These are phyloP conservation scores for Crotalus horridus DNA, from an alignment of 2,113 vertebrate genomes.

Conservation along the genomic window DNA sequence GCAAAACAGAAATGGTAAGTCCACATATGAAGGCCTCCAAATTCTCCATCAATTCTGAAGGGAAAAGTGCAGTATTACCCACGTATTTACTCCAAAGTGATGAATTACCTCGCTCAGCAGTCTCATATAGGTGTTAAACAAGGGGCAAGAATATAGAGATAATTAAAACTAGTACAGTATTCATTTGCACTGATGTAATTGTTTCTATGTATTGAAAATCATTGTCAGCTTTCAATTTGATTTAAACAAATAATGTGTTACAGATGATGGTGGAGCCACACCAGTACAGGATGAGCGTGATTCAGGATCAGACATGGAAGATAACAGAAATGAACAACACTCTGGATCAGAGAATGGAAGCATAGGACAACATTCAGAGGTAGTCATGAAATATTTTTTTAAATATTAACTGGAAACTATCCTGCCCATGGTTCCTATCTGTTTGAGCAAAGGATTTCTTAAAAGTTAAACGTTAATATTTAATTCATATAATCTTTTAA, in stretches of 20 bases:
- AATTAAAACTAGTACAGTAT: not conserved
- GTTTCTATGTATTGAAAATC: not conserved
- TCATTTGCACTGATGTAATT: not conserved
- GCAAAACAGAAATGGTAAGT: not conserved
- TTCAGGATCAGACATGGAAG: constrained; percentile 84
- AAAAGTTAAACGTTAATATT: not conserved
- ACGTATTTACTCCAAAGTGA: not conserved
- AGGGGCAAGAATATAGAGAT: not conserved
- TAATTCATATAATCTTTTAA: accelerated
- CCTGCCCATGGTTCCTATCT: not conserved
- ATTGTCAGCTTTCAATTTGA: constrained; percentile 17
- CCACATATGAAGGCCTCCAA: not conserved
- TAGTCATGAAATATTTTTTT: constrained; percentile 44
- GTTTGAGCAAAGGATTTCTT: not conserved
- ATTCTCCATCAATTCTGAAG: not conserved
- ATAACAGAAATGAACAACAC: constrained; percentile 75
- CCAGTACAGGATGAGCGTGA: constrained; percentile 94
- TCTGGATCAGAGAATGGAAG: constrained; percentile 79
- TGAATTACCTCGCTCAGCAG: not conserved
- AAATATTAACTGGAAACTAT: not conserved
- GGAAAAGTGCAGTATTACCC: not conserved
- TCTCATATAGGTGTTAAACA: not conserved
- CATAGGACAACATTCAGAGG: constrained; percentile 80
- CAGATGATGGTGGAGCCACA: constrained; percentile 95
- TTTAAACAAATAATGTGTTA: constrained; percentile 34